A percentile compares a stretch with the other conserved stretches of the same genome.
phyloP scores from a whole-genome alignment of 1,140 invertebrate species.

The Marisa cornuarietis region DNA sequence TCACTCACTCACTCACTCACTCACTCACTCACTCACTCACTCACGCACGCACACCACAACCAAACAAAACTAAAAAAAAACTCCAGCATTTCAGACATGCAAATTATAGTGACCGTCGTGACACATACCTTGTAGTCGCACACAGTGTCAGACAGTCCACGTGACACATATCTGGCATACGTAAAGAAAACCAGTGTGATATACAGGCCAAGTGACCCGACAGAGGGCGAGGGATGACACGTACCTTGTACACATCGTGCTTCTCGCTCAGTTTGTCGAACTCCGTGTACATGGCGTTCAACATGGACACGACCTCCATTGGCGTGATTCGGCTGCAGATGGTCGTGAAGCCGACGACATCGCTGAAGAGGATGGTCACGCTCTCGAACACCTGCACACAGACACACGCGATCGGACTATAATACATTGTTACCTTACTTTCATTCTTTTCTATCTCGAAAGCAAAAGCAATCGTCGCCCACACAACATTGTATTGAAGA shows the following conservation, averaged over 20 bases:
- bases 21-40: not conserved
- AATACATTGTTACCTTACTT: too few species aligned
- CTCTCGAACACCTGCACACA: constrained; percentile 86
- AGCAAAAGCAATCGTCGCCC: too few species aligned
- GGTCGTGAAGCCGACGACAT: constrained; percentile 96
- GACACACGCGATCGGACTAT: too few species aligned
- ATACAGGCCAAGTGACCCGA: not conserved
- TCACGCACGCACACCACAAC: constrained; percentile 8
- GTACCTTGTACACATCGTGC: constrained; percentile 93
- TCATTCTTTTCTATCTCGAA: too few species aligned
- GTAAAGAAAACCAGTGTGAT: too few species aligned
- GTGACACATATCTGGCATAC: too few species aligned
- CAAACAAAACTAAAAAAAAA: too few species aligned
- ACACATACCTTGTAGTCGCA: too few species aligned
- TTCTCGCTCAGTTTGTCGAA: constrained; percentile 83
- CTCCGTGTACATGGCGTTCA: constrained; percentile 75
- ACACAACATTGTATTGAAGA: too few species aligned
- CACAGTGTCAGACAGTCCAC: too few species aligned
- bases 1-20: constrained; percentile 6
- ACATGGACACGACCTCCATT: constrained; percentile 95
- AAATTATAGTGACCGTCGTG: too few species aligned
- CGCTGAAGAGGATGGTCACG: constrained; percentile 95
- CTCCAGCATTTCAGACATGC: too few species aligned
- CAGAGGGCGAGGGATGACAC: not conserved
- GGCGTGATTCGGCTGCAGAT: constrained; percentile 94